Conservation (phyloP, 1,140 invertebrate species). For the Schlechtendalia chinensis region DNA sequence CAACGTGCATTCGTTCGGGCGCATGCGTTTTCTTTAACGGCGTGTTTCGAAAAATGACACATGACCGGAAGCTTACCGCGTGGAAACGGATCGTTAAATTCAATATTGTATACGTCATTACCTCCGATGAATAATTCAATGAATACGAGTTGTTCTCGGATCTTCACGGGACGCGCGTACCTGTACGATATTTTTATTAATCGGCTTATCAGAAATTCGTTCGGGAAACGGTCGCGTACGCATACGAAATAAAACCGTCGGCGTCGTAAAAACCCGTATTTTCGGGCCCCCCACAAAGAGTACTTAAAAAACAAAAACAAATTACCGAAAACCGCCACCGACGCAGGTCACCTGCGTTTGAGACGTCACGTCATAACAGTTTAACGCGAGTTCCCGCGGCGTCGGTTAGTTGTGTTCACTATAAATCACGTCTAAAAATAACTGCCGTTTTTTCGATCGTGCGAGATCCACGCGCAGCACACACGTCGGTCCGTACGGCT, state of each 20-base stretch:
- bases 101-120: constrained; percentile 39
- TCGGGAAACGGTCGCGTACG: neutral
- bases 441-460: no score
- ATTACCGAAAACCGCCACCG: constrained; percentile 39
- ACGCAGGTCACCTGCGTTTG: no score
- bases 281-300: constrained; percentile 29
- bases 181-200: neutral
- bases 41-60: constrained; percentile 13
- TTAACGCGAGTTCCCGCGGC: no score
- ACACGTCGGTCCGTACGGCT: no score
- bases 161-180: neutral
- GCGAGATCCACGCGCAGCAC: no score
- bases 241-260: neutral
- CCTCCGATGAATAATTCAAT: constrained; percentile 33
- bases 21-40: neutral
- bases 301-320: neutral
- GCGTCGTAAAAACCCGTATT: constrained; percentile 13
- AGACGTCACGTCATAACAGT: no score
- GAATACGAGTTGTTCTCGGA: neutral
- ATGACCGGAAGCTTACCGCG: constrained; percentile 14
- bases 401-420: no score
- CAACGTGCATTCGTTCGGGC: no score
- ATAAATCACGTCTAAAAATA: no score
- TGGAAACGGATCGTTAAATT: constrained; percentile 38
- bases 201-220: constrained; percentile 42